Conservation (phyloP, 2,888 invertebrate genomes). For the Ophion obscuratus region DNA sequence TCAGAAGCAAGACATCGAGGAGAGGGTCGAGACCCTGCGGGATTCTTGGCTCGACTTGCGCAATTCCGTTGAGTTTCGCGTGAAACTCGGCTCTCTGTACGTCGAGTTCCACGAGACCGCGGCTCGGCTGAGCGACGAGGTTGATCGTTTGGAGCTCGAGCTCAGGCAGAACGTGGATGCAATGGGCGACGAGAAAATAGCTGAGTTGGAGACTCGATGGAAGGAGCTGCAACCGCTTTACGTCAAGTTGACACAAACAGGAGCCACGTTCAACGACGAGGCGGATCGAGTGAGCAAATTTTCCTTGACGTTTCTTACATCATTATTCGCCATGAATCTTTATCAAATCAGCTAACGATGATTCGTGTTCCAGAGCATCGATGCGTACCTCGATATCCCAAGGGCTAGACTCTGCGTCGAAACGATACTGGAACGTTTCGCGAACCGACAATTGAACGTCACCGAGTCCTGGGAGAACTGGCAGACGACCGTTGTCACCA, state of each 20-base stretch:
- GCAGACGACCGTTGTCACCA: conserved; percentile 87
- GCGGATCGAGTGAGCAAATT: conserved; percentile 84
- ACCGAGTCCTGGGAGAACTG: conserved; percentile 90
- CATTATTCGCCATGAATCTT: conserved; percentile 1
- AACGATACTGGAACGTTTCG: conserved; percentile 88
- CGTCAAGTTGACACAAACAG: conserved; percentile 88
- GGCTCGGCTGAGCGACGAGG: conserved; percentile 87
- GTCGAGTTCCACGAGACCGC: conserved; percentile 90
- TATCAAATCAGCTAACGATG: neutral
- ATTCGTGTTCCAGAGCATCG: conserved; percentile 81
- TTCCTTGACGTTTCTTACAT: conserved; percentile 2
- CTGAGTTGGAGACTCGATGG: conserved; percentile 88
- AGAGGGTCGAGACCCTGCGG: conserved; percentile 87
- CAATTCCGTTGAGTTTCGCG: conserved; percentile 87
- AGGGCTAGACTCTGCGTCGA: conserved; percentile 89
- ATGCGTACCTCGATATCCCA: conserved; percentile 89
- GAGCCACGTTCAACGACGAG: conserved; percentile 88
- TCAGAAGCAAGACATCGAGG: conserved; percentile 87
- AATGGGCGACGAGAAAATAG: conserved; percentile 85
- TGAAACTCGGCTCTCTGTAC: conserved; percentile 88
- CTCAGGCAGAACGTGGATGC: conserved; percentile 85
- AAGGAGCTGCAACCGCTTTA: conserved; percentile 87
- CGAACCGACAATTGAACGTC: conserved; percentile 87
- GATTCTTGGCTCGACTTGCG: conserved; percentile 88
- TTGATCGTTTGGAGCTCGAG: conserved; percentile 88